Base-by-base conservation (phyloP, 2,113 vertebrate species). In the Neotoma lepida region DNA sequence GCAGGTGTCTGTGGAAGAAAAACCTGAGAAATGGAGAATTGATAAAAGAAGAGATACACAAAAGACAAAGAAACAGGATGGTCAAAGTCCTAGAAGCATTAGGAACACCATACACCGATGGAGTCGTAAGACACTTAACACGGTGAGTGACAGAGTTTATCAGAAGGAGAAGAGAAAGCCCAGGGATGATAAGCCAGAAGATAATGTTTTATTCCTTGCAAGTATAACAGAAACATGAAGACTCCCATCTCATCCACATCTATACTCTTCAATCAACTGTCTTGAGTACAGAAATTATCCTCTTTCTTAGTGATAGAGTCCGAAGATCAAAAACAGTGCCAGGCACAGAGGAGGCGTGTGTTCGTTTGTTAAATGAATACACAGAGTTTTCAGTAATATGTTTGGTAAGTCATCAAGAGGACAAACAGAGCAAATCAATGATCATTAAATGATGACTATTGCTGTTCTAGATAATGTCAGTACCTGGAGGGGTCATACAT, bases 121-220 rank as follows among this genome's bases (percentile, higher is more conserved):
- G 78, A 35, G 9, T 9, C 8, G 1, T 18, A n/a, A 4, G 4
- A 22, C 35, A 35, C 28, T 33, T 64, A 58, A 30, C 12, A n/a
- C 0, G 0, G 51, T 49, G 66, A 26, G 4, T 14, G 12, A 14
- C 14, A 68, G 76, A 7, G n/a, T 8, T 30, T 2, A 63, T 39
- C 26, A 49, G 30, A 81, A 51, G 30, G 44, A 93, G 15, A 54
- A 13, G 44, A 86, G 30, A 13, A 35, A 44, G 49, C 14, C 22
- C 10, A 12, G 44, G 44, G 35, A 41, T 1, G 2, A 46, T 64
- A 24, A 61, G 22, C 24, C 66, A 63, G 85, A 93, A 74, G 15
- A 41, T 17, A 63, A 30, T 1, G 6, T 18, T 80, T 80, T 20
- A 6, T 28, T 20, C 54, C 6, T 54, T 54, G 35, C 20, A 17